Base-by-base conservation (phyloP, 1,140 invertebrate species). In the Venturia canescens region DNA sequence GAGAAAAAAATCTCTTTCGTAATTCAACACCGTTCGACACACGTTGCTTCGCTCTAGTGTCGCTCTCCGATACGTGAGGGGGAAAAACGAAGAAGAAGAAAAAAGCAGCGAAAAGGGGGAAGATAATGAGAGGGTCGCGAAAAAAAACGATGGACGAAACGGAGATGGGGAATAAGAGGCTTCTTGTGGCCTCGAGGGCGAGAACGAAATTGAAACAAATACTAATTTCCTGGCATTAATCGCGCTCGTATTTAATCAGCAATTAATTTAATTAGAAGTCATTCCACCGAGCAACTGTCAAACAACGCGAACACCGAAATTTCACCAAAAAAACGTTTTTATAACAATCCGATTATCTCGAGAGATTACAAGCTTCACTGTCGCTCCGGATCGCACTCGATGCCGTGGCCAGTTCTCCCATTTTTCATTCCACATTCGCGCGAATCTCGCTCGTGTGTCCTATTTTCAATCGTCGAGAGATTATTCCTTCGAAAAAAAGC, bases 21-120 rank as follows among this genome's bases (percentile, higher is more conserved):
- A 83, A 87, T 82, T 82, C 78, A 84, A 82, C 31, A 79, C 53
- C 66, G 50, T 74, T 80, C 48, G 50, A 80, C 27, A 53, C 75
- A 82, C 21, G 50, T 48, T 27, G 70, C 38, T 27, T 72, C 70
- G 70, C 29, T 13, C 3, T 21, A 7, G n/a, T 21, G 38, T 23
- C 71, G 57, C 31, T 50, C 38, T 34, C 29, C 53, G 27, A 78
- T 27, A 31, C 29, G 79, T 69, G 72, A 57, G 72, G 57, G 72
- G 48, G 76, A 70, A 78, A 81, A 69, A 63, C 18, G 26, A 74
- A 48, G 15, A 71, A 15, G 70, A 53, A 29, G 44, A 1, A 77
- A 66, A 63, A 78, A 27, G 18, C 13, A 50, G 26, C 66, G 71
- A 66, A 31, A 63, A 60, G 76, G 75, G 74, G 70, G 38, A 72